These are phyloP conservation scores for Chloropsis cyanopogon DNA, from an alignment of 2,113 vertebrate genomes.

Conservation along the genomic window DNA sequence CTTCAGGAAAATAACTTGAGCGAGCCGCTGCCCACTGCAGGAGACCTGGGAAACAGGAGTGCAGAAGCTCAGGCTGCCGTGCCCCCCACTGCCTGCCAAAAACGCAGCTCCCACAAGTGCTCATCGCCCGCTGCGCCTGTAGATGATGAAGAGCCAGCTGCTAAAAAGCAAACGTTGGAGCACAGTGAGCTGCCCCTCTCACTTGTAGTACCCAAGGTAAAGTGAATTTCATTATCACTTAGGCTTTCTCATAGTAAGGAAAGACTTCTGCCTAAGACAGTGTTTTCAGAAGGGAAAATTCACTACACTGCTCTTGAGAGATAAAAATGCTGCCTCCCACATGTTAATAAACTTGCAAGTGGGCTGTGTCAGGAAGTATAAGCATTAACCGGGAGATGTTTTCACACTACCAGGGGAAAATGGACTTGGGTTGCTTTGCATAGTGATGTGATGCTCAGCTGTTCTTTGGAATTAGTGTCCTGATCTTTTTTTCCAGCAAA, in stretches of 20 bases:
- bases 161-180: slow-evolving; percentile 60
- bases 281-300: not conserved
- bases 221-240: not conserved
- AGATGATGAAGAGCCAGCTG: slow-evolving; percentile 52
- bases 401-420: not conserved
- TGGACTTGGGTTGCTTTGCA: not conserved
- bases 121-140: not conserved
- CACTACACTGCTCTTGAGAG: not conserved
- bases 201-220: slow-evolving; percentile 74
- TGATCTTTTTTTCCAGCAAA: not conserved
- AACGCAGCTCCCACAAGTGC: slow-evolving; percentile 39
- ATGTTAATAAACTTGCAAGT: not conserved
- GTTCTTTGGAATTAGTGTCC: not conserved
- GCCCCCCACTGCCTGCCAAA: slow-evolving; percentile 6
- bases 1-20: slow-evolving; percentile 29
- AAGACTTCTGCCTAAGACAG: not conserved
- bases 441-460: not conserved
- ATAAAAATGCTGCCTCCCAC: not conserved
- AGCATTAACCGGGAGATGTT: not conserved
- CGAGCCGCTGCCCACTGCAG: not conserved
- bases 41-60: not conserved
- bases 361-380: not conserved
- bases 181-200: slow-evolving; percentile 60
- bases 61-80: not conserved
- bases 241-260: not conserved